A percentile compares a stretch with the other conserved stretches of the same genome.
Evolutionary conservation across 2,888 invertebrate genomes (phyloP).

Genomic region (Caenorhabditis sinica): DNA sequence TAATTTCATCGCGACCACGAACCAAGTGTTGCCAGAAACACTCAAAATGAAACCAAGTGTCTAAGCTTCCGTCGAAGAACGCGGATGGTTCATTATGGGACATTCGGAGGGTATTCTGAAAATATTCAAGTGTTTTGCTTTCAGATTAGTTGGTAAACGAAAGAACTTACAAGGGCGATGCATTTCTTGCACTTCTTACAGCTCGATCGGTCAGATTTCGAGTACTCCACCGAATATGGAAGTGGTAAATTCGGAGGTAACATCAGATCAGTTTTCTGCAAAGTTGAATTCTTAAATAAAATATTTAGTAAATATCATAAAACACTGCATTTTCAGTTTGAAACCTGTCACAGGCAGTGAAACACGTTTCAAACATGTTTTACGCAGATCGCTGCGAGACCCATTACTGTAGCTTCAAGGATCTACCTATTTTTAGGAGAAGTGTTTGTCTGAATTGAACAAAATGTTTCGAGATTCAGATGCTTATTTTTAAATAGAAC

Average conservation of each 20-base stretch:
- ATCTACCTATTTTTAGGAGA: too few species aligned
- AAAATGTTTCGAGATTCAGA: too few species aligned
- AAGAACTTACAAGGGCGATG: constrained; percentile 71
- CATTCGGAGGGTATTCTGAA: constrained; percentile 74
- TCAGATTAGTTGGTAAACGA: too few species aligned
- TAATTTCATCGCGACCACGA: constrained; percentile 69
- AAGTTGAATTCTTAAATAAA: too few species aligned
- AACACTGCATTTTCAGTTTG: too few species aligned
- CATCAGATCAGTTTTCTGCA: background rate
- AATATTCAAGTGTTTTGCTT: background rate
- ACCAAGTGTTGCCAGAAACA: constrained; percentile 85
- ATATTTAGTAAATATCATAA: too few species aligned
- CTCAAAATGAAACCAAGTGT: constrained; percentile 84
- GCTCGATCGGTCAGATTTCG: constrained; percentile 69
- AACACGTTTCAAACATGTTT: too few species aligned
- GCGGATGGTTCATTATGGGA: constrained; percentile 70
- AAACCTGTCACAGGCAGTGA: too few species aligned
- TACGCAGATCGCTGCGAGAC: too few species aligned
- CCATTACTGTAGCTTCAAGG: too few species aligned
- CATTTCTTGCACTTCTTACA: constrained; percentile 79
- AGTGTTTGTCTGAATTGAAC: too few species aligned
- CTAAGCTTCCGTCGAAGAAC: constrained; percentile 79
- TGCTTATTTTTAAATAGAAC: too few species aligned
- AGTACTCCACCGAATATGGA: constrained; percentile 79
- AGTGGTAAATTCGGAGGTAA: constrained; percentile 40